Evolutionary conservation across 2,797 vertebrate genomes (phyloP).

Genomic region (Enteromius anoplus): DNA sequence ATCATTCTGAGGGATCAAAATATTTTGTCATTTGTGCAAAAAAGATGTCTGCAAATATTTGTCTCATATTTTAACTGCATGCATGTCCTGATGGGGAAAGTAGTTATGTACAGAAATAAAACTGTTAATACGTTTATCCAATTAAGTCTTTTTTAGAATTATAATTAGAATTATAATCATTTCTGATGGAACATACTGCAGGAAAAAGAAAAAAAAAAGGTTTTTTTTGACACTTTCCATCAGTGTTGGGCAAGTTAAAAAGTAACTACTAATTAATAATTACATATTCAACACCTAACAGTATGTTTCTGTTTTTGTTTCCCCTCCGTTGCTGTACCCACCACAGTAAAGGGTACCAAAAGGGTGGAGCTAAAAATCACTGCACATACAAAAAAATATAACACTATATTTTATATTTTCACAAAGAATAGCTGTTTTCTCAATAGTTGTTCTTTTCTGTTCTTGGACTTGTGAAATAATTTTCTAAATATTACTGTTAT

Average conservation of each 20-base stretch:
- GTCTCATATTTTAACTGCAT: neutral
- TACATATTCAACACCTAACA: neutral
- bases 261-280: neutral
- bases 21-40: constrained; percentile 17
- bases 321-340: too few species aligned
- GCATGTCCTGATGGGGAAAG: neutral
- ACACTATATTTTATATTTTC: too few species aligned
- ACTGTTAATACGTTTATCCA: neutral
- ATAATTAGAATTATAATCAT: neutral
- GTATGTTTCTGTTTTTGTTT: too few species aligned
- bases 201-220: too few species aligned
- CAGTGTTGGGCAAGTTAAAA: neutral
- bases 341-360: too few species aligned
- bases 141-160: neutral
- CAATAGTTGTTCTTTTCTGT: too few species aligned
- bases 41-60: neutral
- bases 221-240: neutral
- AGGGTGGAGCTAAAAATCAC: too few species aligned
- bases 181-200: neutral
- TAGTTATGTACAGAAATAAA: neutral
- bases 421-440: too few species aligned
- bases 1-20: constrained; percentile 1
- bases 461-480: too few species aligned
- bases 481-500: too few species aligned
- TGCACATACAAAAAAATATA: too few species aligned